phyloP scores from a whole-genome alignment of 2,113 vertebrate species.

The Psephotus haematonotus region DNA sequence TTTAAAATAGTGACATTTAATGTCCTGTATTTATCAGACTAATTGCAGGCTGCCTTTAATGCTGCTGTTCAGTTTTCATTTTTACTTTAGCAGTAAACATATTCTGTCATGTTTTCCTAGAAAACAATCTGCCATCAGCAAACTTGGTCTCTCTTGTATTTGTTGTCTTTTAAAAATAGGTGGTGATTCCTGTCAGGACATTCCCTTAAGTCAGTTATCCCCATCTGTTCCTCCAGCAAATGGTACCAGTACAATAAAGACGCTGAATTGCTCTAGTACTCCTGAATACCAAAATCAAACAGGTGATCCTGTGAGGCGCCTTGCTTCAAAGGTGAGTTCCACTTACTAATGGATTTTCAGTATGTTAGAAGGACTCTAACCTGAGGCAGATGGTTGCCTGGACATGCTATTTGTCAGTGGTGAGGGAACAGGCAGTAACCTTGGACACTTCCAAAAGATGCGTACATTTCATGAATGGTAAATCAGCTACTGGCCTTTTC shows the following conservation, averaged over 20 bases:
- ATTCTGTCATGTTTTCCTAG: not conserved
- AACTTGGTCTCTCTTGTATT: not conserved
- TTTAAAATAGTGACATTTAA: not conserved
- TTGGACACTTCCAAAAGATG: fast-evolving
- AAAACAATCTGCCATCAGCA: not conserved
- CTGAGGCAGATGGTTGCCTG: too few species aligned
- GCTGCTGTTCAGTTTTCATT: not conserved
- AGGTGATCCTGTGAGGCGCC: constrained; percentile 85
- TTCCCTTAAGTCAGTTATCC: constrained; percentile 84
- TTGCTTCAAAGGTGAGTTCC: constrained; percentile 87
- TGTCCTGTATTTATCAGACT: not conserved
- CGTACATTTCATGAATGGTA: fast-evolving
- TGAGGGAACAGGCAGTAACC: not conserved
- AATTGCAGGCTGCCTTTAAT: not conserved
- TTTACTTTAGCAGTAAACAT: not conserved
- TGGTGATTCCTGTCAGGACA: constrained; percentile 79
- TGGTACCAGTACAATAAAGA: constrained; percentile 66
- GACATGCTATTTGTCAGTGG: fast-evolving
- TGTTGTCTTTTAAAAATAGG: constrained; percentile 62
- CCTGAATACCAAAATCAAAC: constrained; percentile 78
- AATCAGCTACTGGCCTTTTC: not conserved
- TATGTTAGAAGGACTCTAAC: not conserved
- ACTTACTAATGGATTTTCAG: too few species aligned
- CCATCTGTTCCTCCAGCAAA: constrained; percentile 73
- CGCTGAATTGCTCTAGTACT: constrained; percentile 65